phyloP scores from a whole-genome alignment of 2,113 vertebrate species.

The Triplophysa dalaica region DNA sequence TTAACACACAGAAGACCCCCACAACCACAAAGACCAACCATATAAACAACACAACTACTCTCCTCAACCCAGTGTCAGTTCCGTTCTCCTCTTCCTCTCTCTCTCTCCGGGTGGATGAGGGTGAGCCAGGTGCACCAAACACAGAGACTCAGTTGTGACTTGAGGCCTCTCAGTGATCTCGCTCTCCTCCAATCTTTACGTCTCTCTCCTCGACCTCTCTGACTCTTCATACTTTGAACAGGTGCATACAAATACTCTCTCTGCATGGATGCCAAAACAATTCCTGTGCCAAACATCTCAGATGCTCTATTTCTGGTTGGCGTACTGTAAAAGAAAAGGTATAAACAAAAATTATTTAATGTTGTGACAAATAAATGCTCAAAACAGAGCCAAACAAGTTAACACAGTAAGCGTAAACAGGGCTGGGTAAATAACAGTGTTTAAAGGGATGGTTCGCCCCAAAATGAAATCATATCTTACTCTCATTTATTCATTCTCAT shows the following conservation, averaged over 20 bases:
- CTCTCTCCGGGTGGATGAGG: constrained; percentile 43
- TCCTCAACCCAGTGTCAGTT: constrained; percentile 35
- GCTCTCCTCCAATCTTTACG: constrained; percentile 49
- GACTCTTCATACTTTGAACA: constrained; percentile 36
- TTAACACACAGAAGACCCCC: neutral
- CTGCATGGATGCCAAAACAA: constrained; percentile 26
- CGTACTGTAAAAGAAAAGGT: neutral
- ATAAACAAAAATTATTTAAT: neutral
- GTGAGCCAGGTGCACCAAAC: constrained; percentile 65
- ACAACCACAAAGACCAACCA: too few relatives aligned
- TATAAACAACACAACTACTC: constrained; percentile 37
- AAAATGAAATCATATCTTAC: too few relatives aligned
- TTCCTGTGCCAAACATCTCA: constrained; percentile 22
- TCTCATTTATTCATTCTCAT: too few relatives aligned
- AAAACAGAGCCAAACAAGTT: too few relatives aligned
- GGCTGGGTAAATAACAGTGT: too few relatives aligned
- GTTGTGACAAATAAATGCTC: neutral
- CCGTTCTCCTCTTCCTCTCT: neutral
- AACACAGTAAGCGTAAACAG: too few relatives aligned
- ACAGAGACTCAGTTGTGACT: constrained; percentile 71
- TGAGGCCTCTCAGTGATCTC: constrained; percentile 55
- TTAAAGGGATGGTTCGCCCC: too few relatives aligned
- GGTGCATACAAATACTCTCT: constrained; percentile 49
- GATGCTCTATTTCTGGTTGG: constrained; percentile 9
- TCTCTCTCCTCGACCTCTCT: constrained; percentile 8